phyloP scores from a whole-genome alignment of 2,113 vertebrate genomes.

The Anseranas semipalmata region DNA sequence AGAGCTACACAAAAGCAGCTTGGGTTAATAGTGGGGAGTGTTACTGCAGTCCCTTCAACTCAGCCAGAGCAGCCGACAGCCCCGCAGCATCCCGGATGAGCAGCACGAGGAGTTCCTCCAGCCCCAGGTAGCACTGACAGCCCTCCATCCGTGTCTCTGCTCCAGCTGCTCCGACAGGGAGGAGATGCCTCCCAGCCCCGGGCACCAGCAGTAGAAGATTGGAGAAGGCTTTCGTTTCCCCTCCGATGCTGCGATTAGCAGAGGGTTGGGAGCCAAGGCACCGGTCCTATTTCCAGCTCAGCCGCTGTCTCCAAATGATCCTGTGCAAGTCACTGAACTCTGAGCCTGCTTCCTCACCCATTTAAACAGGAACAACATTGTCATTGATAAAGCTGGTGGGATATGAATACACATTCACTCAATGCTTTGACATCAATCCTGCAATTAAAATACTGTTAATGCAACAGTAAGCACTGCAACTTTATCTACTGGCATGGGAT shows the following conservation, averaged over 20 bases:
- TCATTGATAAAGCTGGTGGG: background rate
- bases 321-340: background rate
- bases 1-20: background rate
- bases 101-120: background rate
- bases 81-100: background rate
- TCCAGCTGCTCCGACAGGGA: background rate
- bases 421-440: background rate
- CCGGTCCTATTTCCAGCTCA: background rate
- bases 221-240: background rate
- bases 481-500: background rate
- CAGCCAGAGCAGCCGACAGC: background rate
- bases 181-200: background rate
- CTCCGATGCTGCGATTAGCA: background rate
- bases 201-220: rapidly evolving
- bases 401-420: background rate
- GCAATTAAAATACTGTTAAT: background rate
- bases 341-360: background rate
- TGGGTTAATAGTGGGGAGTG: background rate
- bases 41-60: background rate
- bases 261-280: background rate
- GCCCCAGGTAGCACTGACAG: background rate
- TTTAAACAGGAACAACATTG: background rate
- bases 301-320: background rate
- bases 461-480: background rate
- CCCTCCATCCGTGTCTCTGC: rapidly evolving